These are phyloP conservation scores for Eunapius fragilis DNA, from an alignment of 37 sponge, comb jelly and placozoan genomes.

Conservation along the genomic window DNA sequence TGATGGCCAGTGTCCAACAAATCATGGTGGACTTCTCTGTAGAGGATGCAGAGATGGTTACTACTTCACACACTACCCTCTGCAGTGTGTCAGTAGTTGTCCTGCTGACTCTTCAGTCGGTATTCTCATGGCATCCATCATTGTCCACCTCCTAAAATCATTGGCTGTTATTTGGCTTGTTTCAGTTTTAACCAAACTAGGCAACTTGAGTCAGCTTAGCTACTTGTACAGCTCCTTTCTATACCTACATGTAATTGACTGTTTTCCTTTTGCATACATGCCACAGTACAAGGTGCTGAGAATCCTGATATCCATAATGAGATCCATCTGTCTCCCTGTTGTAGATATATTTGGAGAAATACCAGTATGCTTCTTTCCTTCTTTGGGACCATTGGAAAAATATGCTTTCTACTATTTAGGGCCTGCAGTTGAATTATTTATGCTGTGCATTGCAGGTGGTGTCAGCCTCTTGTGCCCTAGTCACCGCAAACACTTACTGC, in stretches of 20 bases:
- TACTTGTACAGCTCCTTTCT: constrained; percentile 11
- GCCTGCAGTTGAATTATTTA: neutral
- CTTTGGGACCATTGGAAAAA: neutral
- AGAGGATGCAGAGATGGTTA: constrained; percentile 2
- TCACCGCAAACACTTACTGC: neutral
- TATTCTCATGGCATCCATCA: neutral
- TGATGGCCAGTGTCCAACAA: constrained; percentile 8
- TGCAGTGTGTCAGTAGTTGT: neutral
- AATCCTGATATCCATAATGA: neutral
- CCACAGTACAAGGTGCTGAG: neutral
- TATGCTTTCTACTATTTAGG: neutral
- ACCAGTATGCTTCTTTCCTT: constrained; percentile 15
- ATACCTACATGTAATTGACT: neutral
- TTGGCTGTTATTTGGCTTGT: neutral
- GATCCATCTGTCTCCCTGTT: neutral
- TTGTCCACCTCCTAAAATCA: neutral
- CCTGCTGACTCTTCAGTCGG: neutral
- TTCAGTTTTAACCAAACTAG: neutral
- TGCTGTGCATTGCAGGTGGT: neutral
- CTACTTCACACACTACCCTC: neutral
- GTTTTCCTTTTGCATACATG: neutral
- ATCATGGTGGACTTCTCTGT: constrained; percentile 13
- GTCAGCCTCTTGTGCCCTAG: neutral
- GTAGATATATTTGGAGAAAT: constrained; percentile 19
- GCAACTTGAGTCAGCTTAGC: neutral